These are phyloP conservation scores for Notolabrus celidotus DNA, from an alignment of 2,797 vertebrate species.

Conservation along the genomic window DNA sequence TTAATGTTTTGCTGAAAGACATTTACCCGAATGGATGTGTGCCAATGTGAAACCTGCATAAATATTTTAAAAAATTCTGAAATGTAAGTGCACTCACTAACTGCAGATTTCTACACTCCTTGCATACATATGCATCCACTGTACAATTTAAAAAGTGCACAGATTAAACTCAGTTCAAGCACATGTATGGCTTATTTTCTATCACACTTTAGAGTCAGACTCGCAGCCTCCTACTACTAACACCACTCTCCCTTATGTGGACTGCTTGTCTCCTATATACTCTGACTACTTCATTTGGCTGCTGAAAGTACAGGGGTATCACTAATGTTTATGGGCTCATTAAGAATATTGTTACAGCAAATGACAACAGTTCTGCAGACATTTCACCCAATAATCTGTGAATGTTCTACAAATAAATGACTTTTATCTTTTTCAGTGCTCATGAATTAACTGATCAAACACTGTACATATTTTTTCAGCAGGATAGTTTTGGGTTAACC, in stretches of 20 bases:
- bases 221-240: background rate
- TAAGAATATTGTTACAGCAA: background rate
- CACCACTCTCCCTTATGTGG: background rate
- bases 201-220: background rate
- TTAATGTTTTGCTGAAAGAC: conserved; percentile 3
- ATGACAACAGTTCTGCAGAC: too few relatives aligned
- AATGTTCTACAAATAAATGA: too few relatives aligned
- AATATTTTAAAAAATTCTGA: conserved; percentile 7
- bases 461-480: too few relatives aligned
- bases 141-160: background rate
- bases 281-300: background rate
- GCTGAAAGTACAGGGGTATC: background rate
- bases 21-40: background rate
- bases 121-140: too few relatives aligned
- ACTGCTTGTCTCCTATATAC: conserved; percentile 33
- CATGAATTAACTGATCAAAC: too few relatives aligned
- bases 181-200: background rate
- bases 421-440: too few relatives aligned
- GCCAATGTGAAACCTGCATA: background rate
- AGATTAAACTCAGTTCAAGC: conserved; percentile 3
- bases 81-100: background rate
- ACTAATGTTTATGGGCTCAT: background rate
- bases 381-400: too few relatives aligned
- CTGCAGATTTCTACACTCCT: background rate
- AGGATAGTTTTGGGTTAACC: too few relatives aligned